Evolutionary conservation across 1,140 invertebrate species (phyloP).

Genomic region (Psilanteris sp.): DNA sequence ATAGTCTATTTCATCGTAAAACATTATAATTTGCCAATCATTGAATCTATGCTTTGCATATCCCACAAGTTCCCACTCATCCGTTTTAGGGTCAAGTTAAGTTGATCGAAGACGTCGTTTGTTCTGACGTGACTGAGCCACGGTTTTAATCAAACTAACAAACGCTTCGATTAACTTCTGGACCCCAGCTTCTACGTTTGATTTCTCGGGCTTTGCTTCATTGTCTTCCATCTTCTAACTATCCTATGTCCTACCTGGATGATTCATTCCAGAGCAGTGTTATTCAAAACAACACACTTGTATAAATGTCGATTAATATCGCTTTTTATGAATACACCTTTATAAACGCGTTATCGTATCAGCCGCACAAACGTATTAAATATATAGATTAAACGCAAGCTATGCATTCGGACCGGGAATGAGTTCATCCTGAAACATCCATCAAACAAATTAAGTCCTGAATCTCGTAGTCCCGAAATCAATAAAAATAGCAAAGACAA

Average conservation of each 20-base stretch:
- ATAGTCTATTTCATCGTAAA: conserved; percentile 50
- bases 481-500: conserved; percentile 42
- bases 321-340: too few species aligned
- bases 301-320: too few species aligned
- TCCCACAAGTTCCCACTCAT: conserved; percentile 62
- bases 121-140: conserved; percentile 2
- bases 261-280: conserved; percentile 43
- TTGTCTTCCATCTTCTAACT: conserved; percentile 37
- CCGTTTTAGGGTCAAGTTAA: conserved; percentile 57
- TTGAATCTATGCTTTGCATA: conserved; percentile 75
- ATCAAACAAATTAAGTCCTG: not conserved
- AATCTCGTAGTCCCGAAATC: conserved; percentile 1
- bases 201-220: conserved; percentile 64
- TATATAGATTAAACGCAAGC: too few species aligned
- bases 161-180: conserved; percentile 58
- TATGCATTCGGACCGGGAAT: conserved; percentile 27
- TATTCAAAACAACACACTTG: too few species aligned
- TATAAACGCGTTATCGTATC: too few species aligned
- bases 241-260: not conserved
- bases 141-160: conserved; percentile 16
- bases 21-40: conserved; percentile 70
- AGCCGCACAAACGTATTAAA: too few species aligned
- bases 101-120: conserved; percentile 67
- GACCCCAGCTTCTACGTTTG: conserved; percentile 64
- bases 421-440: conserved; percentile 2